These are phyloP conservation scores for Nemapogon koenigi DNA, from an alignment of 2,888 invertebrate species.

Conservation along the genomic window DNA sequence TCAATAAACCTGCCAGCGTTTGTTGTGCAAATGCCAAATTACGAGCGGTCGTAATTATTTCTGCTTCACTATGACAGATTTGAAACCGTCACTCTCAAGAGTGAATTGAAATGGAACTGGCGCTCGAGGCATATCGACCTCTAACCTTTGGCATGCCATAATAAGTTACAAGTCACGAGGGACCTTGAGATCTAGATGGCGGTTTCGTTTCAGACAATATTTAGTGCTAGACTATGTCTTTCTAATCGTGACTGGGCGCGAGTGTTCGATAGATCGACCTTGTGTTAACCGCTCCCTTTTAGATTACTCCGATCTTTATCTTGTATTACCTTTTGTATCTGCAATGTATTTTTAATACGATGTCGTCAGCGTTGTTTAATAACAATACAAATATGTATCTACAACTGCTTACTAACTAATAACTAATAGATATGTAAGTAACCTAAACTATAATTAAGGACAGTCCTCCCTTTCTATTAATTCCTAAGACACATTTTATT, in stretches of 20 bases:
- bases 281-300: constrained; percentile 36
- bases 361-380: too few species aligned
- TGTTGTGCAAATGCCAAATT: constrained; percentile 6
- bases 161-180: constrained; percentile 35
- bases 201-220: constrained; percentile 14
- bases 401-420: too few species aligned
- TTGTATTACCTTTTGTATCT: constrained; percentile 4
- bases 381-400: too few species aligned
- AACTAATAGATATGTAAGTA: too few species aligned
- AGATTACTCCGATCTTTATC: constrained; percentile 4
- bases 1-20: constrained; percentile 4
- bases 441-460: too few species aligned
- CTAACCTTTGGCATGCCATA: constrained; percentile 36
- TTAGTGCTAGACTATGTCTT: constrained; percentile 24
- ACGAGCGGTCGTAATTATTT: constrained; percentile 4
- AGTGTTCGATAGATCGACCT: constrained; percentile 31
- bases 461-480: too few species aligned
- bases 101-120: too few species aligned
- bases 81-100: not conserved
- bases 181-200: constrained; percentile 43
- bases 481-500: too few species aligned
- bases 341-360: constrained; percentile 5
- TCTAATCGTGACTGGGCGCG: constrained; percentile 37
- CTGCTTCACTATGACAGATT: not conserved
- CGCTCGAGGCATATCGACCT: constrained; percentile 22